Evolutionary conservation across 2,888 invertebrate species (phyloP), one percentile per base, ranked within the genome.

Genomic region (Drosophila kuntzei): DNA sequence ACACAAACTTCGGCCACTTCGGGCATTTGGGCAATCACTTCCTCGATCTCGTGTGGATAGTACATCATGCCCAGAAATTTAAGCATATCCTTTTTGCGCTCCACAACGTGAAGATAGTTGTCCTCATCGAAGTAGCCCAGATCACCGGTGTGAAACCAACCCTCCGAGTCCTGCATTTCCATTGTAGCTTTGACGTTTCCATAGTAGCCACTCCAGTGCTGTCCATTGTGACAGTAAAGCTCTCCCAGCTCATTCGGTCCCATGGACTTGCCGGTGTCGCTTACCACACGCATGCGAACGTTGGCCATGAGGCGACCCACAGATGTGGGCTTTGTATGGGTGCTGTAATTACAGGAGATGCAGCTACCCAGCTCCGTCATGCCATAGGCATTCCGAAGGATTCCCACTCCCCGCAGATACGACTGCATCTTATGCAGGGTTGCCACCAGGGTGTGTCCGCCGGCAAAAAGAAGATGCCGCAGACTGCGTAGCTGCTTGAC

Each of bases 141-240:
- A 43, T 92, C 92, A 6, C 92, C 92, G 0, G 92, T 90, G 39
- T 89, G 89, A 9, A 89, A 85, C 91, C 91, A 92, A 16, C 90
- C 91, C 20, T 90, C 86, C 6, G 69, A 57, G 61, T 91, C 91
- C 8, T 87, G 78, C 50, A 84, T 79, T 12, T 81, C 79, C 9
- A 74, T 75, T 7, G 91, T 89, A 29, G 89, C 90, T 14, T 55
- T 62, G 0, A 71, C 49, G 59, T 91, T 90, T 6, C 81, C 85
- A 60, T 86, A 90, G 66, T 92, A 92, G 0, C 92, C 92, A 44
- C 76, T 77, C 90, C 91, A 91, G 37, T 63, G 44, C 4, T 71
- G 72, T 2, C 62, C 67, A 9, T 62, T 72, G 46, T 83, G 71
- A 1, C 81, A 60, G 7, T 71, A 79, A 29, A 92, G 77, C 59